Conservation (phyloP, 2,113 vertebrate genomes). For the cat (Felis catus) region F.catus_Fca126_mat1.0 CM031415.1:149954001-149954500, state of each 20-base stretch:
- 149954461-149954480: background rate
- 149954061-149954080: background rate
- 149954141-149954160: background rate
- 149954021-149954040: background rate
- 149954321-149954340: background rate
- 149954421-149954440: background rate
- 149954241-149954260: constrained; percentile 35
- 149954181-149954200: background rate
- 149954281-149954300: background rate
- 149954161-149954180: background rate
- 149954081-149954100: background rate
- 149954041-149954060: background rate
- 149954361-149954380: background rate
- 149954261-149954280: background rate
- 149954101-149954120: background rate
- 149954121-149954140: background rate
- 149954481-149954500: background rate
- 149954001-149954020: constrained; percentile 51
- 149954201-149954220: constrained; percentile 18
- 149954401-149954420: background rate
- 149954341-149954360: background rate
- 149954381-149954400: background rate
- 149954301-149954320: background rate
- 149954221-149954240: background rate
- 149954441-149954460: background rate